These are phyloP conservation scores for Globodera rostochiensis DNA, from an alignment of 1,140 invertebrate species.

Conservation along the genomic window DNA sequence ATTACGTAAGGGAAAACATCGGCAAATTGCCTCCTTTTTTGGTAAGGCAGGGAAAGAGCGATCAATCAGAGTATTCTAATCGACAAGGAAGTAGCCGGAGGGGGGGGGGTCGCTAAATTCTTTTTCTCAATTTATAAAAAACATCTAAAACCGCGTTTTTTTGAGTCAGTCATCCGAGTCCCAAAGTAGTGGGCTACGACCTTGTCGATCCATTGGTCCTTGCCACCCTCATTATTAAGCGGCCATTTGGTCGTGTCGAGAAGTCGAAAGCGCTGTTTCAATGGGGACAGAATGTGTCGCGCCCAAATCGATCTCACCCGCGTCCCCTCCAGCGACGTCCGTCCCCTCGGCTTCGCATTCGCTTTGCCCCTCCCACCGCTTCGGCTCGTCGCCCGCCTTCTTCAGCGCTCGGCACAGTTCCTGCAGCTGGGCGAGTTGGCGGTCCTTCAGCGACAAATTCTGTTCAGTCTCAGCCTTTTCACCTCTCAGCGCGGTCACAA, in stretches of 20 bases:
- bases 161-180: not conserved
- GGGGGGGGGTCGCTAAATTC: too few relatives aligned
- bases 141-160: not conserved
- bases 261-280: not conserved
- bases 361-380: not conserved
- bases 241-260: not conserved
- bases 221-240: not conserved
- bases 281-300: too few relatives aligned
- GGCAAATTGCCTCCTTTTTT: too few relatives aligned
- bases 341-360: not conserved
- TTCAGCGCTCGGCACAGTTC: constrained; percentile 53
- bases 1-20: not conserved
- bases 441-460: constrained; percentile 38
- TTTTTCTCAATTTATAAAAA: not conserved
- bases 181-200: not conserved
- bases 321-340: not conserved
- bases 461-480: constrained; percentile 38
- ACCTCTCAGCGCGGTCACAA: constrained; percentile 23
- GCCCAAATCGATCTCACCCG: not conserved
- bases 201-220: not conserved
- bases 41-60: too few relatives aligned
- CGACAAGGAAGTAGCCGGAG: too few relatives aligned
- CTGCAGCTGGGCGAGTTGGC: constrained; percentile 52
- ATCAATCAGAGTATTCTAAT: too few relatives aligned
- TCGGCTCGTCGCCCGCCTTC: constrained; percentile 26